phyloP scores from a whole-genome alignment of 64 coral and sea anemone genomes.

The Porites australiensis region DNA sequence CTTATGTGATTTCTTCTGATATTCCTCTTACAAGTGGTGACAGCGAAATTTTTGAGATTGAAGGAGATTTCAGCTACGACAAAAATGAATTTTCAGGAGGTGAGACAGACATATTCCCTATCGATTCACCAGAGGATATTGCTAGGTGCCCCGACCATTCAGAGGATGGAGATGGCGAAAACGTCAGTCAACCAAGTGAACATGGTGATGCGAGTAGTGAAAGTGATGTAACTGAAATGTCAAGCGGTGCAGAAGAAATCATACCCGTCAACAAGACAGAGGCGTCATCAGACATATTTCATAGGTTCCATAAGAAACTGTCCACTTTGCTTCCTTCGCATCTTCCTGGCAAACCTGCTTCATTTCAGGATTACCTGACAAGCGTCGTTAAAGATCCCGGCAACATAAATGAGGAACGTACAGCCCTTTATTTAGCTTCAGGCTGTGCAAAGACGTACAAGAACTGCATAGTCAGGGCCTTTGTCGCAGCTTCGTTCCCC shows the following conservation, averaged over 20 bases:
- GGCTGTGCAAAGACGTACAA: slow-evolving; percentile 9
- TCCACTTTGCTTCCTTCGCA: not conserved
- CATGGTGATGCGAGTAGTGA: slow-evolving; percentile 3
- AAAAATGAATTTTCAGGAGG: not conserved
- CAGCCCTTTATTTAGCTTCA: slow-evolving; percentile 31
- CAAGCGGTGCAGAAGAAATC: slow-evolving; percentile 17
- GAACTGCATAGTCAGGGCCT: not conserved
- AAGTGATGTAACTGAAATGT: slow-evolving; percentile 1
- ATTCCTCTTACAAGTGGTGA: not conserved
- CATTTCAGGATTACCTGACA: slow-evolving; percentile 40
- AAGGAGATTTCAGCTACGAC: not conserved
- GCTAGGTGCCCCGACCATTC: not conserved
- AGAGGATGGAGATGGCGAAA: slow-evolving; percentile 16
- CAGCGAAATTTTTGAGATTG: slow-evolving; percentile 5
- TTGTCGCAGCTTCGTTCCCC: slow-evolving; percentile 47
- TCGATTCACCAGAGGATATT: not conserved
- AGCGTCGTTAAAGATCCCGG: slow-evolving; percentile 6
- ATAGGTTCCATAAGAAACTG: slow-evolving; percentile 24
- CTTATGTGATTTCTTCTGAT: not conserved
- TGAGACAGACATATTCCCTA: not conserved
- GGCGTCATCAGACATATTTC: not conserved
- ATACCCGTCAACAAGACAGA: not conserved
- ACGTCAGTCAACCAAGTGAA: not conserved
- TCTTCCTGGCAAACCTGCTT: slow-evolving; percentile 43
- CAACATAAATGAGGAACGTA: not conserved